Base-by-base conservation (phyloP, 2,888 invertebrate species). In the Harpagoxenus sublaevis region DNA sequence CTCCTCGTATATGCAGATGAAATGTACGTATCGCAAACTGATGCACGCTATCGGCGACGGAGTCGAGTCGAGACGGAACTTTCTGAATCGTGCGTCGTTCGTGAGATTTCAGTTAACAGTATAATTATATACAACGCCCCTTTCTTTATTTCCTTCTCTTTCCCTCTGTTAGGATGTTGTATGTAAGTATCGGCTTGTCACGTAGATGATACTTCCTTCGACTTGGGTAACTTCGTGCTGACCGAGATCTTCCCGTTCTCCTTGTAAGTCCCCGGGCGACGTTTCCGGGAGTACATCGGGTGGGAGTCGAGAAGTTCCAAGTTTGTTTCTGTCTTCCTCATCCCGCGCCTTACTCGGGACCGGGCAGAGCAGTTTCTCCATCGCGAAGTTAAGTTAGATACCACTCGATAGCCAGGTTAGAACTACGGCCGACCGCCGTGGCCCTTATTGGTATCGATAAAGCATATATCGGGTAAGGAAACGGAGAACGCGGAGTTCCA, bases 391-490 rank as follows among this genome's bases (percentile, higher is more conserved):
- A 84, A 79, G 53, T 86, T 74, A 53, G 85, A 83, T 83, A 60
- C 75, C 81, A 74, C 85, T 75, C 74, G 84, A 86, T 89, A 31
- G 86, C 84, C 86, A 89, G 85, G 89, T 87, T 86, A 85, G 85
- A 87, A 84, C 86, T 85, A 87, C 87, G 85, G 84, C 74, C 86
- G 45, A 71, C 85, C 85, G 39, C 85, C 85, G 57, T 70, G 62
- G 84, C 78, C 48, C 91, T 92, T 93, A 92, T 93, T 93, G 92
- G 89, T 91, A 91, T 93, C 93, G 93, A 93, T 92, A 93, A 93
- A 91, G 88, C 88, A 90, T 90, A 89, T 81, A 71, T 57, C 74
- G 85, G 28, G 45, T n/a, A 18, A 65, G 63, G 55, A 62, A n/a
- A 23, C 53, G n/a, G 63, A 9, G 79, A 55, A 57, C 71, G 86